Conservation (phyloP, 1,140 invertebrate genomes). For the Nephila pilipes region DNA sequence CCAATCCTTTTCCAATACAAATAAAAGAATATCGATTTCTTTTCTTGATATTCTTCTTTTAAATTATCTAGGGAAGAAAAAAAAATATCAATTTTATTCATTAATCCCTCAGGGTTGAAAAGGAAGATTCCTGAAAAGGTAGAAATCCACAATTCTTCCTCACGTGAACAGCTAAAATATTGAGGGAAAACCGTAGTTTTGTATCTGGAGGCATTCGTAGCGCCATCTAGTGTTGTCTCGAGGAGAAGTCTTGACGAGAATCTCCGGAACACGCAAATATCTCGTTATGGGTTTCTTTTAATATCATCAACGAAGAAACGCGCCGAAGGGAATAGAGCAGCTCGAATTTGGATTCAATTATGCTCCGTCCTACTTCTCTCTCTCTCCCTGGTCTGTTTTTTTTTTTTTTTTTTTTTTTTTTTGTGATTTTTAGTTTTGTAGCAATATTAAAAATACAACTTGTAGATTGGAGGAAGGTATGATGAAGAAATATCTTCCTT, state of each 20-base stretch:
- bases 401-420: background rate
- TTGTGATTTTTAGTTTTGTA: background rate
- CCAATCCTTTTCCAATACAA: no score
- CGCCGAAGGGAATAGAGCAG: background rate
- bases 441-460: background rate
- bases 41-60: no score
- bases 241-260: background rate
- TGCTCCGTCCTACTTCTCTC: background rate
- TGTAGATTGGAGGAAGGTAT: background rate
- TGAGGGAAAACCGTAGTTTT: background rate
- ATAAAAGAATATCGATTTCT: no score
- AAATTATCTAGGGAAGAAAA: no score
- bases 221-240: background rate
- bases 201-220: background rate
- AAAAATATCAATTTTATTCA: no score
- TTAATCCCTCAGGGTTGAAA: no score
- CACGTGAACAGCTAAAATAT: no score
- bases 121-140: no score
- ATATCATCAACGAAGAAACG: background rate
- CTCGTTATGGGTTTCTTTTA: constrained; percentile 1
- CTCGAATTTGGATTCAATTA: constrained; percentile 28
- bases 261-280: background rate
- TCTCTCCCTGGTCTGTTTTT: background rate
- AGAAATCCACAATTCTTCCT: no score
- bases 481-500: background rate